Evolutionary conservation across 1,140 invertebrate genomes (phyloP).

Genomic region (Atopsyche davidsoni): DNA sequence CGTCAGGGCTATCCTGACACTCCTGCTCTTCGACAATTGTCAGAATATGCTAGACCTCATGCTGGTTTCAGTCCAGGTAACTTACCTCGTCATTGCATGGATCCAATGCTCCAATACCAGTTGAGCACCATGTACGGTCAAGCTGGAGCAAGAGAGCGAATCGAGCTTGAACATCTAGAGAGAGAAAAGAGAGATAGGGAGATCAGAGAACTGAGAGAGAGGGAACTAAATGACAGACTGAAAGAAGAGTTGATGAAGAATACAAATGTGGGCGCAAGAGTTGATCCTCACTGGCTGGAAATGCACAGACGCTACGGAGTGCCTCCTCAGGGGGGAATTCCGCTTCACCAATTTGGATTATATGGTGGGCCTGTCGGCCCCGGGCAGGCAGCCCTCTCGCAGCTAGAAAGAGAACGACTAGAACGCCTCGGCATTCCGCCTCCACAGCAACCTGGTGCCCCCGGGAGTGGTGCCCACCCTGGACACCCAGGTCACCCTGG

Average conservation of each 20-base stretch:
- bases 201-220: slow-evolving; percentile 75
- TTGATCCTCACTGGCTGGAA: slow-evolving; percentile 90
- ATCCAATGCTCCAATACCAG: slow-evolving; percentile 71
- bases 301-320: slow-evolving; percentile 65
- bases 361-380: slow-evolving; percentile 58
- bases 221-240: slow-evolving; percentile 73
- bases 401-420: slow-evolving; percentile 80
- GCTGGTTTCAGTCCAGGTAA: slow-evolving; percentile 70
- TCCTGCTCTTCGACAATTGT: slow-evolving; percentile 82
- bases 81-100: slow-evolving; percentile 62
- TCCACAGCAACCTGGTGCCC: slow-evolving; percentile 41
- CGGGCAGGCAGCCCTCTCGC: slow-evolving; percentile 61
- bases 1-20: slow-evolving; percentile 77
- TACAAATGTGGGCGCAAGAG: slow-evolving; percentile 52
- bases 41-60: slow-evolving; percentile 83
- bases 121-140: slow-evolving; percentile 67
- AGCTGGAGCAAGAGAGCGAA: slow-evolving; percentile 65
- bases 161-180: slow-evolving; percentile 77
- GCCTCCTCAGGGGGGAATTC: slow-evolving; percentile 47
- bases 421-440: slow-evolving; percentile 71
- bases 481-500: slow-evolving; percentile 39
- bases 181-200: slow-evolving; percentile 79
- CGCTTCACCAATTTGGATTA: slow-evolving; percentile 53
- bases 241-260: slow-evolving; percentile 79
- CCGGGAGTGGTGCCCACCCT: slow-evolving; percentile 46